phyloP scores from a whole-genome alignment of 2,888 invertebrate genomes.

The Lepidochrysops patricia region DNA sequence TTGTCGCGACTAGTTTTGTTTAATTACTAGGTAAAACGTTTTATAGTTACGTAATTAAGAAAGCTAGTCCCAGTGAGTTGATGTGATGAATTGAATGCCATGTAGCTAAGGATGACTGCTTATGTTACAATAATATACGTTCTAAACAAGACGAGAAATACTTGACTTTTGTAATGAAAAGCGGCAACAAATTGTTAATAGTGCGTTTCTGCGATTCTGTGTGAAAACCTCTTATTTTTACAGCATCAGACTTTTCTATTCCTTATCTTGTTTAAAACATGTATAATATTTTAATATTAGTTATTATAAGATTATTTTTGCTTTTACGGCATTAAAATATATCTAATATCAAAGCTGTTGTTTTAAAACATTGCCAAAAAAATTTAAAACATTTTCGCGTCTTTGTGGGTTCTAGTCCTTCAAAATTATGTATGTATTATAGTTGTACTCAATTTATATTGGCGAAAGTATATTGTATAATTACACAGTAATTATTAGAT shows the following conservation, averaged over 20 bases:
- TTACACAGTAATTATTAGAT: constrained; percentile 36
- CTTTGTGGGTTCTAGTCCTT: constrained; percentile 71
- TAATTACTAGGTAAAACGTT: constrained; percentile 61
- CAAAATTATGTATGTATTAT: constrained; percentile 60
- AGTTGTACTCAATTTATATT: constrained; percentile 40
- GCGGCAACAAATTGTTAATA: neutral
- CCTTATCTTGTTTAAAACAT: constrained; percentile 4
- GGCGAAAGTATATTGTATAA: constrained; percentile 43
- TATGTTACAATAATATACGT: constrained; percentile 17
- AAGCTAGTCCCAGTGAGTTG: constrained; percentile 72
- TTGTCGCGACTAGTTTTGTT: constrained; percentile 64
- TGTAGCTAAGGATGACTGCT: constrained; percentile 46
- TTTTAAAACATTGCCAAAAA: constrained; percentile 42
- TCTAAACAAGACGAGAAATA: neutral
- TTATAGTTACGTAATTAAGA: constrained; percentile 63
- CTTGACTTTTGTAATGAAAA: neutral
- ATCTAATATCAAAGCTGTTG: constrained; percentile 29
- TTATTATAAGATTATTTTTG: constrained; percentile 11
- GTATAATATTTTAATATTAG: constrained; percentile 25
- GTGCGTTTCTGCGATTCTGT: neutral
- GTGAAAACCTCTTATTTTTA: neutral
- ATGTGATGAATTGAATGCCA: constrained; percentile 68
- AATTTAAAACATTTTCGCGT: constrained; percentile 38
- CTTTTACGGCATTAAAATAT: constrained; percentile 28
- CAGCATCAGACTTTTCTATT: neutral